A percentile compares a stretch with the other conserved stretches of the same genome.
Conservation (phyloP, 1,140 invertebrate species). For the Drosophila funebris region DNA sequence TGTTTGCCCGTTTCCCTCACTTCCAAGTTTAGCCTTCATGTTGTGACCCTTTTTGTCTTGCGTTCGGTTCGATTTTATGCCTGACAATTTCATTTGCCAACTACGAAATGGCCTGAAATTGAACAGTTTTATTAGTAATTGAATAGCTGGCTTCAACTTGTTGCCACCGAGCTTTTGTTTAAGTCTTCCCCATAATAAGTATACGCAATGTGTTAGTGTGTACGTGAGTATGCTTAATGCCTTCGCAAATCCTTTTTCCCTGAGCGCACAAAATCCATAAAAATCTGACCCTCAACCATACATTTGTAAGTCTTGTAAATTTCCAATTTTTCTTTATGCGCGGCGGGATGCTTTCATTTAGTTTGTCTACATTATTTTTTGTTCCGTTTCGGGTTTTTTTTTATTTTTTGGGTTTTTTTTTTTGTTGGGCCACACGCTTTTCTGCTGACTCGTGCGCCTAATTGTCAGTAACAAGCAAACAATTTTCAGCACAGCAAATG, state of each 20-base stretch:
- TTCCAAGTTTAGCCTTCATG: background rate
- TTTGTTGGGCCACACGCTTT: constrained; percentile 39
- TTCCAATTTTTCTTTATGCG: constrained; percentile 64
- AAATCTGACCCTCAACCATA: constrained; percentile 39
- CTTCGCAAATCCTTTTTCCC: constrained; percentile 39
- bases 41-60: constrained; percentile 44
- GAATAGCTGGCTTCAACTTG: constrained; percentile 59
- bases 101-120: constrained; percentile 37
- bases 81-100: constrained; percentile 69
- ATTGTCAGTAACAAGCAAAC: constrained; percentile 78
- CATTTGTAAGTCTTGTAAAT: constrained; percentile 69
- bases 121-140: constrained; percentile 54
- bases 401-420: constrained; percentile 18
- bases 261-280: constrained; percentile 49
- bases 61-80: constrained; percentile 33
- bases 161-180: constrained; percentile 34
- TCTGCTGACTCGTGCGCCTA: constrained; percentile 77
- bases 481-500: constrained; percentile 69
- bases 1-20: constrained; percentile 7
- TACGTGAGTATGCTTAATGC: constrained; percentile 10
- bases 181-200: background rate
- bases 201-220: constrained; percentile 11
- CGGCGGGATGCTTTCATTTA: constrained; percentile 31
- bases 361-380: constrained; percentile 38
- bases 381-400: constrained; percentile 7